Percentiles rank a stretch among this genome's conserved stretches.
Conservation (phyloP, 2,888 invertebrate genomes). For the Linnaemya vulpina region DNA sequence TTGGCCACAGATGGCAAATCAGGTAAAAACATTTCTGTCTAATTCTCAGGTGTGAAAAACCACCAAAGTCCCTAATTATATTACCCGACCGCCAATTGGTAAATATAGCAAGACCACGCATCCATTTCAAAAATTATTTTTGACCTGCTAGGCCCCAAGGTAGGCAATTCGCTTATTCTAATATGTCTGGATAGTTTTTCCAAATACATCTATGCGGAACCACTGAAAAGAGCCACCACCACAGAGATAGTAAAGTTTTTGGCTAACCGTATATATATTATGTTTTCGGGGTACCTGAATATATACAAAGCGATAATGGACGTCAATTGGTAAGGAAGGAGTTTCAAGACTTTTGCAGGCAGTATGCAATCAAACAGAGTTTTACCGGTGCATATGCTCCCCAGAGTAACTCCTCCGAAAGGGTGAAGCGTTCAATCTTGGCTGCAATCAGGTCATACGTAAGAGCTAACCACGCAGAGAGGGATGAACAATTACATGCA, state of each 20-base stretch:
- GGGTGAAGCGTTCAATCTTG: no score
- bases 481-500: no score
- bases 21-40: not conserved
- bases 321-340: constrained; percentile 14
- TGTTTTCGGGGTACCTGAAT: not conserved
- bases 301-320: constrained; percentile 7
- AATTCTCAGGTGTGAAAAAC: not conserved
- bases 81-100: not conserved
- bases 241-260: not conserved
- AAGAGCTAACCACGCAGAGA: no score
- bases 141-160: not conserved
- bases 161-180: not conserved
- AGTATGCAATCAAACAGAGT: not conserved
- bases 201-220: not conserved
- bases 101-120: not conserved
- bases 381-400: no score
- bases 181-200: no score
- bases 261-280: not conserved
- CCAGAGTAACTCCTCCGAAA: no score
- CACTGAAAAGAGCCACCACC: not conserved
- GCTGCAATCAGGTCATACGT: no score
- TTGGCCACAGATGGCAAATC: not conserved
- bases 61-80: not conserved
- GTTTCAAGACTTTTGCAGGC: not conserved
- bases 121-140: not conserved